Conservation (phyloP, 2,888 invertebrate genomes). For the Polydrusus tereticollis region DNA sequence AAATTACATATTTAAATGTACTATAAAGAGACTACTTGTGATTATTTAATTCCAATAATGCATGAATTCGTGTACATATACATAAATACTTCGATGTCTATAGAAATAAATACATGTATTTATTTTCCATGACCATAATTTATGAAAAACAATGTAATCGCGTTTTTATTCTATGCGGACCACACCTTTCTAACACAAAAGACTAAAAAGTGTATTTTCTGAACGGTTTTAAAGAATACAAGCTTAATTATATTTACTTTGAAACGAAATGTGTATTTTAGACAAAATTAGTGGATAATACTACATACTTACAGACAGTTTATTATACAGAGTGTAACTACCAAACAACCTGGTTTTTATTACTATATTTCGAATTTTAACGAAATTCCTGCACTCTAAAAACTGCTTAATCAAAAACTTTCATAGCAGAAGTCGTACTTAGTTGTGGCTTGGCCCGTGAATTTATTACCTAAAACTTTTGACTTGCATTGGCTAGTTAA, state of each 20-base stretch:
- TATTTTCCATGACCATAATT: slow-evolving; percentile 14
- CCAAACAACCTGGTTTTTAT: too few species aligned
- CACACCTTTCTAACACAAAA: slow-evolving; percentile 20
- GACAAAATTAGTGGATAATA: neutral
- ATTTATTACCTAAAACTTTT: too few species aligned
- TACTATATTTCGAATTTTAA: too few species aligned
- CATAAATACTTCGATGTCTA: slow-evolving; percentile 21
- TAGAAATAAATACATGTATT: slow-evolving; percentile 3
- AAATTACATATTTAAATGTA: slow-evolving; percentile 15
- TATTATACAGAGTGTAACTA: too few species aligned
- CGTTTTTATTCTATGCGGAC: slow-evolving; percentile 27
- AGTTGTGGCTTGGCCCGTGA: too few species aligned
- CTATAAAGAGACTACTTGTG: neutral
- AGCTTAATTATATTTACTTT: neutral
- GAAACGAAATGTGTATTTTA: neutral
- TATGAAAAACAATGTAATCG: slow-evolving; percentile 7
- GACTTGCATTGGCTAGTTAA: too few species aligned
- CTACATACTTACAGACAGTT: too few species aligned
- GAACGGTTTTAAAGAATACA: neutral
- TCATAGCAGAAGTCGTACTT: too few species aligned
- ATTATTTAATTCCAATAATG: slow-evolving; percentile 22
- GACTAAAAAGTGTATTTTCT: slow-evolving; percentile 5
- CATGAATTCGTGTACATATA: slow-evolving; percentile 24
- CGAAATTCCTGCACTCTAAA: too few species aligned
- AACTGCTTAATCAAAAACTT: too few species aligned